Base-by-base conservation (phyloP, 1,140 invertebrate genomes). In the Ylistrum balloti region DNA sequence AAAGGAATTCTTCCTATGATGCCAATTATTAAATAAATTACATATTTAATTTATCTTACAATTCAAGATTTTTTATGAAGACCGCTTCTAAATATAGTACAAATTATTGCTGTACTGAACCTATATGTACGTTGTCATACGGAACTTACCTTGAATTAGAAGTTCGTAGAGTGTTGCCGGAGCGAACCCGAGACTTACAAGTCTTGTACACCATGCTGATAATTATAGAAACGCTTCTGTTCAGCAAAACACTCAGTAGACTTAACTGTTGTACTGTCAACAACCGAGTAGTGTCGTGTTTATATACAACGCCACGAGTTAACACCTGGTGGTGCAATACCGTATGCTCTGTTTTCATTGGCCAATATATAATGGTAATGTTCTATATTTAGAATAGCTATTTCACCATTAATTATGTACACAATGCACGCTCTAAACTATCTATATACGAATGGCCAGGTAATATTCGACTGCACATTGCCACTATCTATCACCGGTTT, bases 101-200 rank as follows among this genome's bases (percentile, higher is more conserved):
- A n/a, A n/a, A n/a, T 38, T 5, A 38, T 13, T 7, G 13, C 35
- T 38, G 35, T 38, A 38, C 35, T 38, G 35, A 38, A 38, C 35
- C 35, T 38, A 13, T 38, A 13, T 38, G 35, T 45, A 15, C 9
- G 28, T 74, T n/a, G 17, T 74, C 17, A 7, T 74, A 17, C n/a
- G 22, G 7, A 11, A 89, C 86, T n/a, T 48, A 89, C 88, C 86
- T 86, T 89, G 90, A 86, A 74, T 91, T 88, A 5, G 88, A 91
- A 74, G 87, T 88, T 88, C 90, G 88, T 0, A 92, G 85, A 32
- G 91, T 91, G 74, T 92, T 92, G 17, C 91, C 91, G 32, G 91
- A 89, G 35, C 88, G 88, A n/a, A 92, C 88, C 20, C 86, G 86
- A 74, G 34, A 32, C 35, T 92, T 92, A 10, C 34, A 35, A 15